Conservation (phyloP, 2,888 invertebrate species). For the Thereva unica region DNA sequence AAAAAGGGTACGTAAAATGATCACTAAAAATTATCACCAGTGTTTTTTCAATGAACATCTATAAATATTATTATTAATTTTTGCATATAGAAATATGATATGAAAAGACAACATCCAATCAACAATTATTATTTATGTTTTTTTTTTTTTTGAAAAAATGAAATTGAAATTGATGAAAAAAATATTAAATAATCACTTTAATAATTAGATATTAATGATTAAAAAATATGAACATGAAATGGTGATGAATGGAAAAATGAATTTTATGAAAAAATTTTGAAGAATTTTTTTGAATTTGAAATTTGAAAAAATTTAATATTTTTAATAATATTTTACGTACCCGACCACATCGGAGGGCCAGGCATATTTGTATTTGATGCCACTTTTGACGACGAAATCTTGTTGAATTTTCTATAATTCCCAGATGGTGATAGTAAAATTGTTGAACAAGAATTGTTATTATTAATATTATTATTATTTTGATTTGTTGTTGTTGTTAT, state of each 20-base stretch:
- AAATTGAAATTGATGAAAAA: too few relatives aligned
- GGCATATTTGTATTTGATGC: conserved; percentile 50
- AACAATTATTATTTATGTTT: too few relatives aligned
- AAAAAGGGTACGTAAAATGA: too few relatives aligned
- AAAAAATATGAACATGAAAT: background rate
- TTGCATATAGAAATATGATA: too few relatives aligned
- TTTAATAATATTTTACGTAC: conserved; percentile 50
- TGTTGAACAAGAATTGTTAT: background rate
- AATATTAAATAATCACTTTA: too few relatives aligned
- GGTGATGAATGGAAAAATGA: background rate
- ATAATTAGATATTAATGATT: background rate
- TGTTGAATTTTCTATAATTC: conserved; percentile 17
- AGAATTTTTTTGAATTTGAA: background rate
- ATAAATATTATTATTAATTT: too few relatives aligned
- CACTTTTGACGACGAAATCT: conserved; percentile 38
- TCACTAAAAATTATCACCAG: too few relatives aligned
- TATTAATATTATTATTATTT: background rate
- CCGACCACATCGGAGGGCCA: conserved; percentile 59
- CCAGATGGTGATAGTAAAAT: conserved; percentile 17
- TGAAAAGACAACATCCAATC: too few relatives aligned
- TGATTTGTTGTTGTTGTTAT: too few relatives aligned
- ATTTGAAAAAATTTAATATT: background rate
- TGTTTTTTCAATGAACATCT: too few relatives aligned
- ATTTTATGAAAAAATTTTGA: conserved; percentile 1
- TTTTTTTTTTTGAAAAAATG: too few relatives aligned